A percentile compares a stretch with the other conserved stretches of the same genome.
phyloP scores from a whole-genome alignment of 2,888 invertebrate species.

The Ochropacha duplaris region DNA sequence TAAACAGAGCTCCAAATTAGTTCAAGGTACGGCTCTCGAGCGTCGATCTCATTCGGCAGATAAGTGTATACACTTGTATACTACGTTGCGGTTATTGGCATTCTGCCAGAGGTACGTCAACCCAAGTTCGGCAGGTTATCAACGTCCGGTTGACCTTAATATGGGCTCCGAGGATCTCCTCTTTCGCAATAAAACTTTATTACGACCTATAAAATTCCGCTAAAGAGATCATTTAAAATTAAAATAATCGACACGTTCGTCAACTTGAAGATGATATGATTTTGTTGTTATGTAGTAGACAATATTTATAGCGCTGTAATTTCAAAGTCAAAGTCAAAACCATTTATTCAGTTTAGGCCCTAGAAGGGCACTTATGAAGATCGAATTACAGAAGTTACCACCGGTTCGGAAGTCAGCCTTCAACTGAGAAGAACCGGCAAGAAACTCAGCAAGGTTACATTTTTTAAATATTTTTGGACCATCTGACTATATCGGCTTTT shows the following conservation, averaged over 20 bases:
- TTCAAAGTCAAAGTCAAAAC: too few species aligned
- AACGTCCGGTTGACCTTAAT: conserved; percentile 67
- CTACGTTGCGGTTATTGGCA: conserved; percentile 44
- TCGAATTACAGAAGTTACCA: too few species aligned
- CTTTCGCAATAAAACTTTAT: conserved; percentile 67
- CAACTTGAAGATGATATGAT: conserved; percentile 28
- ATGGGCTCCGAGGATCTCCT: conserved; percentile 56
- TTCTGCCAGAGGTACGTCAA: conserved; percentile 52
- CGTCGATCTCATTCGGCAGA: conserved; percentile 29
- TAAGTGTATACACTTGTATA: conserved; percentile 39
- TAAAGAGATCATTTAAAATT: conserved; percentile 63
- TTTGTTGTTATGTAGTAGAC: too few species aligned
- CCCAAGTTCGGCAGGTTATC: conserved; percentile 70
- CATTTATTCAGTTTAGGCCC: too few species aligned
- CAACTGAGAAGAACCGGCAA: too few species aligned
- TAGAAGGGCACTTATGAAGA: too few species aligned
- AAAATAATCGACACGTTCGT: conserved; percentile 53
- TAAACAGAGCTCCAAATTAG: conserved; percentile 36
- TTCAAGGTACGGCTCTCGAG: conserved; percentile 38
- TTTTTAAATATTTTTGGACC: too few species aligned
- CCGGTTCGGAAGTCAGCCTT: too few species aligned
- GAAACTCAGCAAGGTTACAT: too few species aligned
- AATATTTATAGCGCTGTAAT: too few species aligned
- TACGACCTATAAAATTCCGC: conserved; percentile 56
- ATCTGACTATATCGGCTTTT: too few species aligned